Evolutionary conservation across 2,113 vertebrate species (phyloP), one percentile per base, ranked within the genome.

Genomic region (Cyphotilapia sp.): DNA sequence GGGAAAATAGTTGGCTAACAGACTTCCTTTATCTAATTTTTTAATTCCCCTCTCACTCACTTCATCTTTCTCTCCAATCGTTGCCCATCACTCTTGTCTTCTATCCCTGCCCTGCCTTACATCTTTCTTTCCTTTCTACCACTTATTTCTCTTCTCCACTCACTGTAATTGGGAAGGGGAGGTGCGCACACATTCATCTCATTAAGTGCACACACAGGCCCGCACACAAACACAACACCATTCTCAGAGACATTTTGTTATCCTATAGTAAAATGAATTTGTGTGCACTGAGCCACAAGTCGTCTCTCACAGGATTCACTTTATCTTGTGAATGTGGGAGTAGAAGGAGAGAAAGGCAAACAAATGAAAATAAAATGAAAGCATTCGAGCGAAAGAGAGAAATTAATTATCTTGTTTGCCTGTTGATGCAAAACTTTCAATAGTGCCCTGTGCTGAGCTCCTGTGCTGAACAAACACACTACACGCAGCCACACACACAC

Each of bases 331-430:
- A 88, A 81, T 59, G 89, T 85, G 81, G 86, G 61, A 82, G 31
- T 16, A 89, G 83, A 93, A 81, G 74, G 61, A 84, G 80, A 84
- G 84, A 87, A 89, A 88, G 83, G 82, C 87, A 93, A 93, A 94
- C 90, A 94, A 90, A 92, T 91, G 89, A 89, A 95, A 93, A 94
- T 93, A 86, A 91, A 95, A 94, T 91, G 92, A 92, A 95, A 82
- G 87, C 92, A 80, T 91, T 89, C 71, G 51, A 87, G 87, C 63
- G 31, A 88, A 89, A 90, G 86, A 85, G 82, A 92, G 87, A 94
- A 92, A 95, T 93, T 91, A 93, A 95, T 94, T 92, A 89, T 92
- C 85, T 87, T 85, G 85, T 92, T 92, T 91, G 54, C 86, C 86
- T 83, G 56, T 87, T 90, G 86, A 91, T 88, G 87, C 92, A 86